Percentiles rank a stretch among this genome's conserved stretches.
Evolutionary conservation across 2,888 invertebrate species (phyloP).

Genomic region (Prosopocoilus inquinatus): DNA sequence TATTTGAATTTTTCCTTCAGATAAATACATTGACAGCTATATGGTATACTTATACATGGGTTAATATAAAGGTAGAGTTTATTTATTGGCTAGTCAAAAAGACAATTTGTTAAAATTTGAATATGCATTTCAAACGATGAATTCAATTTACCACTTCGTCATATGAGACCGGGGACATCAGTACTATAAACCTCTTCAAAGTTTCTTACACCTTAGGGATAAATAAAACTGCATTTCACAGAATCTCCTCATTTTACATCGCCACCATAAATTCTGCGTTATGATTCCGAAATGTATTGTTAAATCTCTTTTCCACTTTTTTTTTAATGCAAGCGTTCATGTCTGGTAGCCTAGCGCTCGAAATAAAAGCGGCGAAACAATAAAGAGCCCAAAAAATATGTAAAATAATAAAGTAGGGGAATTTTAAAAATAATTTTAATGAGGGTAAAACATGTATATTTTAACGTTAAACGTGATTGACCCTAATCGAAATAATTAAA

Average conservation of each 20-base stretch:
- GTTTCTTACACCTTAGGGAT: neutral
- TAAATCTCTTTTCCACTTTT: neutral
- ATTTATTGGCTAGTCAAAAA: too few relatives aligned
- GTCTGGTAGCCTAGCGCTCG: neutral
- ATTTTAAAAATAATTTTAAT: conserved; percentile 46
- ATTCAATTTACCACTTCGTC: neutral
- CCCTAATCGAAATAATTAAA: neutral
- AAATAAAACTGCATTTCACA: neutral
- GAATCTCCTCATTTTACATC: too few relatives aligned
- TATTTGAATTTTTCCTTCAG: too few relatives aligned
- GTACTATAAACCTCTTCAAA: neutral
- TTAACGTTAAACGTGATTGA: conserved; percentile 7
- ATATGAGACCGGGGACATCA: neutral
- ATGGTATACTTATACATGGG: too few relatives aligned
- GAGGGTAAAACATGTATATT: conserved; percentile 40
- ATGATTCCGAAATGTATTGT: neutral
- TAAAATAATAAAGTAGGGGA: conserved; percentile 29
- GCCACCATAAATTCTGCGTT: too few relatives aligned
- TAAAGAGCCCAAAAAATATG: conserved; percentile 14
- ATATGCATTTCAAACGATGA: too few relatives aligned
- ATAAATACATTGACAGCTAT: too few relatives aligned
- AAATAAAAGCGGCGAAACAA: neutral
- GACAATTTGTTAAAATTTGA: too few relatives aligned
- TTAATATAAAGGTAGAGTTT: too few relatives aligned
- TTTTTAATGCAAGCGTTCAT: neutral